These are phyloP conservation scores for Entomobrya proxima DNA, from an alignment of 2,888 invertebrate species.

Conservation along the genomic window DNA sequence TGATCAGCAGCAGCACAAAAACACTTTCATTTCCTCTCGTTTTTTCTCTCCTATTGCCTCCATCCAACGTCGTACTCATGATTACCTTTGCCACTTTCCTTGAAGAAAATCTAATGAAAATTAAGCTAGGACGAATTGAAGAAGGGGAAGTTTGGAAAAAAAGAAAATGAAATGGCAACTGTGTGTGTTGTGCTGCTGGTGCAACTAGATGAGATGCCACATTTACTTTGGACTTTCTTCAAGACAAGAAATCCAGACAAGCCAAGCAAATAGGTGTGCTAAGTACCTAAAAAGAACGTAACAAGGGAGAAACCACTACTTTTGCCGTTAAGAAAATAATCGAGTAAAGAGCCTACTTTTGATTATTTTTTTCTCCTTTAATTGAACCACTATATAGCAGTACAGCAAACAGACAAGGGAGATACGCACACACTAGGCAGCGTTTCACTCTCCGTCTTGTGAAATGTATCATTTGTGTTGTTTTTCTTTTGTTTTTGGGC, in stretches of 20 bases:
- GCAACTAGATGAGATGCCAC: slow-evolving; percentile 37
- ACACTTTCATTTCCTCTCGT: slow-evolving; percentile 2
- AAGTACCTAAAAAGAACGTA: slow-evolving; percentile 21
- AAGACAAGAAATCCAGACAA: neutral
- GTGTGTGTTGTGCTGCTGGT: too few relatives aligned
- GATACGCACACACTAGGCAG: too few relatives aligned
- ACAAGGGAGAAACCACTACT: slow-evolving; percentile 15
- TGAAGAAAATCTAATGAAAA: slow-evolving; percentile 42
- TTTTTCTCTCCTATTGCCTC: neutral
- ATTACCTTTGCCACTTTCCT: slow-evolving; percentile 44
- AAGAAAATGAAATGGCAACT: neutral
- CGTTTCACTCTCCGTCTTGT: neutral
- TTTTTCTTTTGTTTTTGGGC: slow-evolving; percentile 2
- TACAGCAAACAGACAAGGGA: slow-evolving; percentile 23
- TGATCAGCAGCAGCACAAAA: slow-evolving; percentile 53
- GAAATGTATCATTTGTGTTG: neutral
- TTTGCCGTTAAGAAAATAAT: neutral
- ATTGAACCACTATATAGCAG: slow-evolving; percentile 35
- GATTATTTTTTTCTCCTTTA: slow-evolving; percentile 44
- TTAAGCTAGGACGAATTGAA: slow-evolving; percentile 36
- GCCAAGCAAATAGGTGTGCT: neutral
- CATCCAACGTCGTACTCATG: slow-evolving; percentile 20
- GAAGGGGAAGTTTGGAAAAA: neutral
- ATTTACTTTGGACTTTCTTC: slow-evolving; percentile 23
- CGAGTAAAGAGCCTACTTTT: slow-evolving; percentile 29